phyloP scores from a whole-genome alignment of 2,113 vertebrate species.

The Sceloporus tristichus region DNA sequence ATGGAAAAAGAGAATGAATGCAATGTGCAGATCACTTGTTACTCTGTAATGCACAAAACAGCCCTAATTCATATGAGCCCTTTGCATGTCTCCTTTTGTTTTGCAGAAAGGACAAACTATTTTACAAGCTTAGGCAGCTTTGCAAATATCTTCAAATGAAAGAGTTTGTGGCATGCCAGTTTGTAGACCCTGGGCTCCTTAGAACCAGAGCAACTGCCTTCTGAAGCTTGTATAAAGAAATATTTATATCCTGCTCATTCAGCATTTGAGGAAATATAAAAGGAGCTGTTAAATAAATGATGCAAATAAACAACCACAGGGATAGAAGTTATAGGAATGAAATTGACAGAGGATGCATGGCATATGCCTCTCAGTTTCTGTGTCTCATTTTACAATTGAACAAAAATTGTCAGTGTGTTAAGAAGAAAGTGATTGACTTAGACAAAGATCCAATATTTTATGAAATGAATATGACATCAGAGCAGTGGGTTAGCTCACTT shows the following conservation, averaged over 20 bases:
- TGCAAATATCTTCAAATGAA: not conserved
- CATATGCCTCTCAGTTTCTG: not conserved
- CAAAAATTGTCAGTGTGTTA: too few species aligned
- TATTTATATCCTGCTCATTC: conserved; percentile 20
- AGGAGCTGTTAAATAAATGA: conserved; percentile 34
- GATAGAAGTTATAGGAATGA: not conserved
- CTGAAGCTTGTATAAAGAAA: conserved; percentile 1
- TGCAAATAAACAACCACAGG: conserved; percentile 32
- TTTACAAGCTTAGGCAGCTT: accelerated
- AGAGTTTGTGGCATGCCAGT: not conserved
- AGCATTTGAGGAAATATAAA: conserved; percentile 38
- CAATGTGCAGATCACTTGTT: not conserved
- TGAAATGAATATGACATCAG: not conserved
- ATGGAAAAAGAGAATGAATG: conserved; percentile 1
- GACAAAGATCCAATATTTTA: not conserved
- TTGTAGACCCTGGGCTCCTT: not conserved
- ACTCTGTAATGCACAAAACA: not conserved
- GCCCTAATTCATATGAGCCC: not conserved
- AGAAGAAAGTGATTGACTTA: not conserved
- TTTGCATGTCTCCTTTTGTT: not conserved
- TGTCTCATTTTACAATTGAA: not conserved
- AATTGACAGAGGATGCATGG: not conserved
- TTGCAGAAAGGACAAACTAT: conserved; percentile 21
- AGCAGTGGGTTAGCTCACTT: not conserved
- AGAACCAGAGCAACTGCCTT: not conserved